These are phyloP conservation scores for Nothobranchius furzeri DNA, from an alignment of 2,113 vertebrate genomes.

Conservation along the genomic window DNA sequence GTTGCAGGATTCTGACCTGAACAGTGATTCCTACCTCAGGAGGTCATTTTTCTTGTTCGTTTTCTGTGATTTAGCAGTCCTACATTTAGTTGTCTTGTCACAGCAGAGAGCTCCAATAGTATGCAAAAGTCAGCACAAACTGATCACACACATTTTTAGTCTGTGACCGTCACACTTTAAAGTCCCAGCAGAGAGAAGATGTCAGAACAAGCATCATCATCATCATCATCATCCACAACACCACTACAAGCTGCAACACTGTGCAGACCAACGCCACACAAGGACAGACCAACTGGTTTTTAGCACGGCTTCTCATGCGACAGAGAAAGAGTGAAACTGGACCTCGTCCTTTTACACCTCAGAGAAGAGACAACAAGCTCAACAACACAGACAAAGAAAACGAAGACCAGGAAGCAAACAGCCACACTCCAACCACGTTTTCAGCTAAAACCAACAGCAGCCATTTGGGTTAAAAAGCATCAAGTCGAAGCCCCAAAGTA, in stretches of 20 bases:
- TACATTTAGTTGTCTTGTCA: background rate
- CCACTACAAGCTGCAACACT: constrained; percentile 27
- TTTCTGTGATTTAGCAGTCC: too few species aligned
- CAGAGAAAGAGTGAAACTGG: constrained; percentile 5
- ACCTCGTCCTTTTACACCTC: constrained; percentile 19
- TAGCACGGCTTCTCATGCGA: constrained; percentile 30
- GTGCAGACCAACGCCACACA: constrained; percentile 4
- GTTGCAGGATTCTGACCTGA: too few species aligned
- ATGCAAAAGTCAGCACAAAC: background rate
- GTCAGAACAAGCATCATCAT: background rate
- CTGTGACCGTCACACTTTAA: background rate
- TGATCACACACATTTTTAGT: background rate
- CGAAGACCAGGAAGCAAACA: constrained; percentile 37
- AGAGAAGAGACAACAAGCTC: constrained; percentile 14
- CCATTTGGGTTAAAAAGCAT: constrained; percentile 43
- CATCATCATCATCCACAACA: constrained; percentile 18
- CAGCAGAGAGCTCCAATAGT: background rate
- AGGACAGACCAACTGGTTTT: background rate
- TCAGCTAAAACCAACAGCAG: constrained; percentile 44
- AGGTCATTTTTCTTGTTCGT: too few species aligned
- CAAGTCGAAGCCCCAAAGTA: constrained; percentile 52
- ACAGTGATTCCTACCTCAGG: too few species aligned
- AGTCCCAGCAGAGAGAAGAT: constrained; percentile 26
- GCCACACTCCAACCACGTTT: constrained; percentile 37
- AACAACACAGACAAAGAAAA: constrained; percentile 26